Conservation (phyloP, 2,888 invertebrate species). For the Microctonus aethiopoides region DNA sequence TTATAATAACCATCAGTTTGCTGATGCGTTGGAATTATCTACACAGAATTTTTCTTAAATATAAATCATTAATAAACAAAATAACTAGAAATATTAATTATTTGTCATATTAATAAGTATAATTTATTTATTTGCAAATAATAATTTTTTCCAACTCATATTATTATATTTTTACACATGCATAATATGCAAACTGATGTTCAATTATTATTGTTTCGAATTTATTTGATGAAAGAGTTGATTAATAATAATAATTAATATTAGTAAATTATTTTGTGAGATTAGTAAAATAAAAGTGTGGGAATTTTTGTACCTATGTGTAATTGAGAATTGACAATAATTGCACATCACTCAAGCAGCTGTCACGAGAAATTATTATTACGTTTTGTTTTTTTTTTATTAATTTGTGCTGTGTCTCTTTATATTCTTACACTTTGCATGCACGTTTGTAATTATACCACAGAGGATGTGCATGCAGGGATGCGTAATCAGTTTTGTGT, state of each 20-base stretch:
- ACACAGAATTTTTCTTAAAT: background rate
- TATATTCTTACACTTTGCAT: background rate
- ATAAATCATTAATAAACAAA: background rate
- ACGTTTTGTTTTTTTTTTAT: background rate
- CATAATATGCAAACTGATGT: background rate
- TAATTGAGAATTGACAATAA: background rate
- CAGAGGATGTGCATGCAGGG: background rate
- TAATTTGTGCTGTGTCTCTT: background rate
- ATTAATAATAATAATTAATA: background rate
- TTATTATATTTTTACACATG: background rate
- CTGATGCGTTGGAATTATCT: background rate
- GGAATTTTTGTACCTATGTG: constrained; percentile 6
- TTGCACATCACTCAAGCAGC: constrained; percentile 25
- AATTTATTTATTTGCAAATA: background rate
- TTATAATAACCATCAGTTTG: too few relatives aligned
- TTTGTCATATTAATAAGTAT: too few relatives aligned
- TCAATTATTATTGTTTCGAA: background rate
- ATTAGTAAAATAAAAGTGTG: constrained; percentile 1
- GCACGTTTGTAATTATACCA: constrained; percentile 7
- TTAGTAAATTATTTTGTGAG: too few relatives aligned
- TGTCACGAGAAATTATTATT: background rate
- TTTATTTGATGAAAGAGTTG: background rate
- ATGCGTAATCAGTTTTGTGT: constrained; percentile 7
- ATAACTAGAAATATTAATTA: too few relatives aligned
- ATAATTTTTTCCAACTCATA: too few relatives aligned